Base-by-base conservation (phyloP, 1,140 invertebrate genomes). In the Coenobita brevimanus region DNA sequence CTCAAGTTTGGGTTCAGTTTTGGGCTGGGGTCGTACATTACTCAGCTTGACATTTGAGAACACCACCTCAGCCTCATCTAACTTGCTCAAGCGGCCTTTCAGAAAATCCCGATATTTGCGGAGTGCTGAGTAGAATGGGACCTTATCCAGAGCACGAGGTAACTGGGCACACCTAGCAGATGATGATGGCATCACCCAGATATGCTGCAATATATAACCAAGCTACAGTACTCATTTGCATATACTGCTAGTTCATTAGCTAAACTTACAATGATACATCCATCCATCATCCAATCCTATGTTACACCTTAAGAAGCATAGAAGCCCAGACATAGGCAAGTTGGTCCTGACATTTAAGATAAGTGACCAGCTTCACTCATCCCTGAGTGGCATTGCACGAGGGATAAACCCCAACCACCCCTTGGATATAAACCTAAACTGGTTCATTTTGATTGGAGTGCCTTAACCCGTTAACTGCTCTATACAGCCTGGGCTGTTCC, bases 111-210 rank as follows among this genome's bases (percentile, higher is more conserved):
- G 94, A 92, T 99, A 97, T 92, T 98, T 98, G 92, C 98, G 98
- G 24, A 99, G 93, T n/a, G 97, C 97, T 60, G 96, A 95, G 93
- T 99, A 99, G 94, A 99, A 99, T 87, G 98, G 98, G 94, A 99
- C 97, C 93, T 99, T 99, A 93, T 99, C 98, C 1, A 97, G 96
- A 3, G 98, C 97, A 89, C 98, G 94, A 1, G 98, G 98, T 89
- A 99, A 93, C 92, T 99, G 98, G 41, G 98, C 97, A 93, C 98
- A 99, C 88, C 98, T 94, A 54, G 98, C 98, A 92, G 97, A 98
- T 36, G 98, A 99, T 50, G 98, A 99, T 87, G 98, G 98, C 97
- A 99, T 99, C 91, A 99, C 98, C 97, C 97, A 99, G 94, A 99
- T 97, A 92, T 97, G 96, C 97, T 99, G 94, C 57, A 94, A 94